phyloP scores from a whole-genome alignment of 2,113 vertebrate species.

The human (Homo sapiens) region DNA sequence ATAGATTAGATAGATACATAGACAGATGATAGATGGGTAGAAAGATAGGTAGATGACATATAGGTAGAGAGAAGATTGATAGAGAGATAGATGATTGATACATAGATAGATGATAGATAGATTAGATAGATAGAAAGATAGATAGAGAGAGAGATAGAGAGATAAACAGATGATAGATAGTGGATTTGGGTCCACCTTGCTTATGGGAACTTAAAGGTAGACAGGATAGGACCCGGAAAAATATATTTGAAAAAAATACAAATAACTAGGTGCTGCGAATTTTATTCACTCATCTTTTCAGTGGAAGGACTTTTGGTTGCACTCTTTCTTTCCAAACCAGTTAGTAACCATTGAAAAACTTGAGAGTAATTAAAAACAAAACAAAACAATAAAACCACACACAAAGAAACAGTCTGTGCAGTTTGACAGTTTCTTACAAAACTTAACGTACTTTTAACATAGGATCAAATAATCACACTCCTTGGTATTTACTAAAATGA shows the following conservation, averaged over 20 bases:
- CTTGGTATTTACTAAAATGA: neutral
- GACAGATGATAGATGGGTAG: no score
- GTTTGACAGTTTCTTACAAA: neutral
- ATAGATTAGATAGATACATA: no score
- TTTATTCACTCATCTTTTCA: neutral
- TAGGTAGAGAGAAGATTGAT: no score
- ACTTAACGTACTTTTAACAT: neutral
- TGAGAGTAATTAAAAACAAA: neutral
- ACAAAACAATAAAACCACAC: no score
- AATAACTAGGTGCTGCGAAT: neutral
- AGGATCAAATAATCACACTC: neutral
- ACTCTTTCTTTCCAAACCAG: neutral
- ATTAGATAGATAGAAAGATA: no score
- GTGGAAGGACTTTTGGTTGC: neutral
- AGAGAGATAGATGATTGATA: no score
- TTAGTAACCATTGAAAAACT: neutral
- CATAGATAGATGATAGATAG: no score
- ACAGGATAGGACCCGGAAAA: neutral
- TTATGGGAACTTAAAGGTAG: neutral
- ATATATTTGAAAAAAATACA: neutral
- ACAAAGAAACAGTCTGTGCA: neutral
- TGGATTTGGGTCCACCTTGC: neutral
- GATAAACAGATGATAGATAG: neutral
- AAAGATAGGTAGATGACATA: no score
- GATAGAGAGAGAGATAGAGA: rapidly evolving